Base-by-base conservation (phyloP, 2,113 vertebrate species). In the Pandion haliaetus region DNA sequence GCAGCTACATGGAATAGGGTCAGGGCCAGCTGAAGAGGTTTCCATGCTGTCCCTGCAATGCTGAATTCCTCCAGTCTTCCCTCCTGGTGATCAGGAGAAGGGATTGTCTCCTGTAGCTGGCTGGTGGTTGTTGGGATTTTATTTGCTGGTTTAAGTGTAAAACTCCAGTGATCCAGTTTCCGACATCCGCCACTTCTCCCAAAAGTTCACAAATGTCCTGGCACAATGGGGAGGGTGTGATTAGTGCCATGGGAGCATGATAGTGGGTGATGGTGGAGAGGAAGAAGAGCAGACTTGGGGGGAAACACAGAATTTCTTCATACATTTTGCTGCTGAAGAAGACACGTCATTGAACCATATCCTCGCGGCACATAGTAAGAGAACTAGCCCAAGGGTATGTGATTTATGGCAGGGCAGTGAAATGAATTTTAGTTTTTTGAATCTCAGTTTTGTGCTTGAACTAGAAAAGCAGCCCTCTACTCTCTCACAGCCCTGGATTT, bases 311-410 rank as follows among this genome's bases (percentile, higher is more conserved):
- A 76, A 86, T 29, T 19, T 52, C 62, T 80, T 69, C 36, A 24
- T 76, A 94, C 38, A 8, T 82, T 92, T 69, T 80, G 8, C 70
- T 82, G 29, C 88, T 55, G 52, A 31, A 34, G 55, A 17, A 72
- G 47, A 47, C 40, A 10, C 5, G 0, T 32, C 12, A 25, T 9
- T 52, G 50, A 80, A 12, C 54, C 49, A 1, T 9, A 9, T 13
- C 67, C 71, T 77, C 0, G 0, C 0, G 8, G 38, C 61, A 28
- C 17, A 0, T 0, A 17, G 58, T 17, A 21, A 54, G 76, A 77
- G 72, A 50, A 23, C 9, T 50, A 62, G 44, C 83, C 69, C 80
- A 45, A 24, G 77, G 90, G 44, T 23, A 7, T 3, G 44, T 2
- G 9, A 7, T 59, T 73, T 54, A 70, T 44, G 66, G 61, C 62